These are phyloP conservation scores for Syngnathus rostellatus DNA, from an alignment of 2,797 vertebrate species.

Conservation along the genomic window DNA sequence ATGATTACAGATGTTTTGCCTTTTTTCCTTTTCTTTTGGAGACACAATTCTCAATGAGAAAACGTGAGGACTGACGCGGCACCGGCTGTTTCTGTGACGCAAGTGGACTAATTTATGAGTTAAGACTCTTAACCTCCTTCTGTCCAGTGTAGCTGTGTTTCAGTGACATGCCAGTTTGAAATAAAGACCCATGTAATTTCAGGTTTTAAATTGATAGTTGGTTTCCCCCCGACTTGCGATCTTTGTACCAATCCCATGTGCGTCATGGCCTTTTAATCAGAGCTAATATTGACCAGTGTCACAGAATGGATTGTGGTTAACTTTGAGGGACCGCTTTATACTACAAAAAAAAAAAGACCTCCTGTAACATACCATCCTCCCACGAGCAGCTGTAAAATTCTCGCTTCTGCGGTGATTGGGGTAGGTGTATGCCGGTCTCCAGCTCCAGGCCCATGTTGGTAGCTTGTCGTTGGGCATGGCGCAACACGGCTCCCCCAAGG, in stretches of 20 bases:
- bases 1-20: too few species aligned
- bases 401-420: conserved; percentile 78
- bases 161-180: too few species aligned
- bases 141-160: too few species aligned
- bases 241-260: too few species aligned
- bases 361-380: conserved; percentile 80
- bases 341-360: neutral
- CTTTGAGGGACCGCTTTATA: neutral
- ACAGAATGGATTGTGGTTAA: neutral
- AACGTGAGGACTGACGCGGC: too few species aligned
- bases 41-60: neutral
- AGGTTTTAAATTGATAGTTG: too few species aligned
- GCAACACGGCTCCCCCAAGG: conserved; percentile 83
- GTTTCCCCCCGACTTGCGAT: too few species aligned
- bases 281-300: neutral
- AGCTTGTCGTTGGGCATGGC: conserved; percentile 86
- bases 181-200: too few species aligned
- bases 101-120: too few species aligned
- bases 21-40: neutral
- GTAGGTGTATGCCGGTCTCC: conserved; percentile 82
- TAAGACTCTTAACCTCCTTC: too few species aligned
- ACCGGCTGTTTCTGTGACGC: too few species aligned
- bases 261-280: too few species aligned
- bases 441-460: conserved; percentile 85
- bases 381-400: conserved; percentile 90